Evolutionary conservation across 2,888 invertebrate species (phyloP).

Genomic region (Drosophila borborema): DNA sequence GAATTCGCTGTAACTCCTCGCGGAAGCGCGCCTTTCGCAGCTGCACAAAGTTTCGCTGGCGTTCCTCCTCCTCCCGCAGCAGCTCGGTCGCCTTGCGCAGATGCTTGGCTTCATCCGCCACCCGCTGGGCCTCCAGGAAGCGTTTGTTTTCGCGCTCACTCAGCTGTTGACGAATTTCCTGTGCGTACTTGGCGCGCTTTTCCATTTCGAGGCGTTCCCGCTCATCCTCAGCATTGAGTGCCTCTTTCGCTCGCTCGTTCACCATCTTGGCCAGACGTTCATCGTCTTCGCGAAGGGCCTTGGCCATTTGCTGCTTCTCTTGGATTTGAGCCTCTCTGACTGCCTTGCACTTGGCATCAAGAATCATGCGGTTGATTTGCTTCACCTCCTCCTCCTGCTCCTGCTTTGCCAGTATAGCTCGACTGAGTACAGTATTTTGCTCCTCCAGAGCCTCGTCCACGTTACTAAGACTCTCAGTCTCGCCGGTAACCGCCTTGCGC

Average conservation of each 20-base stretch:
- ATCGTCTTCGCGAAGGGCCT: conserved; percentile 82
- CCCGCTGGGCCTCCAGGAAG: conserved; percentile 83
- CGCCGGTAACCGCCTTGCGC: conserved; percentile 48
- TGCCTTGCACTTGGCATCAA: conserved; percentile 93
- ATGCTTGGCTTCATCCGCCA: conserved; percentile 83
- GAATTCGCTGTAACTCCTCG: conserved; percentile 81
- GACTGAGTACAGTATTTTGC: conserved; percentile 87
- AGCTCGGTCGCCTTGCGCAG: conserved; percentile 76
- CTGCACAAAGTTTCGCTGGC: conserved; percentile 69
- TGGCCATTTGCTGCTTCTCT: conserved; percentile 86
- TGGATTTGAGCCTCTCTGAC: conserved; percentile 93
- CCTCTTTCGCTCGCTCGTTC: conserved; percentile 78
- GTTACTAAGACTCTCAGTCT: conserved; percentile 62
- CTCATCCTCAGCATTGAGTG: conserved; percentile 81
- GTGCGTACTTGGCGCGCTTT: conserved; percentile 80
- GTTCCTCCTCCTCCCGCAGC: conserved; percentile 80
- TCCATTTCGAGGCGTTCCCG: conserved; percentile 69
- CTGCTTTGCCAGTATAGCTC: conserved; percentile 84
- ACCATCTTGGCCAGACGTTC: conserved; percentile 83
- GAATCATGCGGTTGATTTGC: conserved; percentile 91
- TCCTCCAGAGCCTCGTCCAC: conserved; percentile 76
- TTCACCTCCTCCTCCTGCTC: conserved; percentile 88
- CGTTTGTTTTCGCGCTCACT: conserved; percentile 81
- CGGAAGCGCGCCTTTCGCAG: conserved; percentile 82
- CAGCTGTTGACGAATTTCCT: conserved; percentile 83